A percentile compares a stretch with the other conserved stretches of the same genome.
phyloP scores from a whole-genome alignment of 1,140 invertebrate genomes.

The Drosophila santomea region DNA sequence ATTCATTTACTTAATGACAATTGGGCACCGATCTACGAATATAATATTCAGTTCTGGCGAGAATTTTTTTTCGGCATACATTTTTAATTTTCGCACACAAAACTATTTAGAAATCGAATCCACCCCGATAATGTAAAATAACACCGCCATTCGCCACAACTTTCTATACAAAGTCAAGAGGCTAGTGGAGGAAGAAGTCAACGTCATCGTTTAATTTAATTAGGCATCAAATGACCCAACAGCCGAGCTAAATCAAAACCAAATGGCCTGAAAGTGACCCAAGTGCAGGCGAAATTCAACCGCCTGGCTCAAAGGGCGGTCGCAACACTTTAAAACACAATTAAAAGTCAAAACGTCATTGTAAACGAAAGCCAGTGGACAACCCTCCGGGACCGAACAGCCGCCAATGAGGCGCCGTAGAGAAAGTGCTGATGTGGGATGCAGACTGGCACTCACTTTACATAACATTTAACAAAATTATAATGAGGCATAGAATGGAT shows the following conservation, averaged over 20 bases:
- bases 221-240: slow-evolving; percentile 81
- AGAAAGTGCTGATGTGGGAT: slow-evolving; percentile 6
- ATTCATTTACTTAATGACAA: no score
- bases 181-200: slow-evolving; percentile 50
- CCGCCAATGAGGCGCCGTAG: slow-evolving; percentile 63
- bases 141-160: slow-evolving; percentile 21
- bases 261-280: slow-evolving; percentile 73
- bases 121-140: slow-evolving; percentile 42
- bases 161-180: not conserved
- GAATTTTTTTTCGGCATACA: no score
- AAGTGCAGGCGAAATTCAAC: slow-evolving; percentile 24
- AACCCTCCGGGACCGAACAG: slow-evolving; percentile 70
- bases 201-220: slow-evolving; percentile 84
- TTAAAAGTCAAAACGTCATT: slow-evolving; percentile 79
- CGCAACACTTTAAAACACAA: slow-evolving; percentile 79
- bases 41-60: no score
- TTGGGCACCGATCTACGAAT: no score
- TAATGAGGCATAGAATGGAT: slow-evolving; percentile 50
- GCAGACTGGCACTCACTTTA: slow-evolving; percentile 63
- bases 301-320: slow-evolving; percentile 1
- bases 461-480: slow-evolving; percentile 83
- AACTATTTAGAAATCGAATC: slow-evolving; percentile 15
- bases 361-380: slow-evolving; percentile 75
- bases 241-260: slow-evolving; percentile 72
- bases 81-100: not conserved